Evolutionary conservation across 2,888 invertebrate species (phyloP).

Genomic region (Hypomecis atomaria): DNA sequence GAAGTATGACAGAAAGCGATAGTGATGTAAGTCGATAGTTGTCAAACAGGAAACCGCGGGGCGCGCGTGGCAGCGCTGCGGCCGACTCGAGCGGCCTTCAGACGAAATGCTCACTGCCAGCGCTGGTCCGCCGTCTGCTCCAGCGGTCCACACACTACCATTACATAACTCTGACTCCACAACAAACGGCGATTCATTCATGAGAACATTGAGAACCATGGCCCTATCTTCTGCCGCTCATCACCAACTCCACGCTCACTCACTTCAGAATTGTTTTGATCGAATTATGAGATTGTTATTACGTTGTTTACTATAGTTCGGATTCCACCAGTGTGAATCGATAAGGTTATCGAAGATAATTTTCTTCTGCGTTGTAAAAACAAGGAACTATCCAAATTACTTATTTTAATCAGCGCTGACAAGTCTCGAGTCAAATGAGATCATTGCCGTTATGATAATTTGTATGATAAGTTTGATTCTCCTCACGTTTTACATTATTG

Average conservation of each 20-base stretch:
- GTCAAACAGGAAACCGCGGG: conserved; percentile 83
- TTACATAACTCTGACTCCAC: conserved; percentile 73
- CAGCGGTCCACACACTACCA: conserved; percentile 63
- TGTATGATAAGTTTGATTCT: conserved; percentile 54
- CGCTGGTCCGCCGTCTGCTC: conserved; percentile 39
- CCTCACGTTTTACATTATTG: conserved; percentile 51
- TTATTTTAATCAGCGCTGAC: conserved; percentile 65
- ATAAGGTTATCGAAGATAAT: conserved; percentile 68
- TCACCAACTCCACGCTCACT: conserved; percentile 48
- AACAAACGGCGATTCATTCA: conserved; percentile 78
- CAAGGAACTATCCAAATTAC: conserved; percentile 68
- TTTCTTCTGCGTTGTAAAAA: conserved; percentile 72
- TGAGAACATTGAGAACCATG: conserved; percentile 62
- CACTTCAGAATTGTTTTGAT: conserved; percentile 46
- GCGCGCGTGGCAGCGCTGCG: conserved; percentile 76
- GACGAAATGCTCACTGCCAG: conserved; percentile 70
- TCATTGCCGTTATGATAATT: conserved; percentile 76
- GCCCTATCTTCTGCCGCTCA: conserved; percentile 55
- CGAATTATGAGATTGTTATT: conserved; percentile 42
- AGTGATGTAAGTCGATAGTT: conserved; percentile 84
- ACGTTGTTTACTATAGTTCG: conserved; percentile 51
- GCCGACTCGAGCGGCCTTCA: conserved; percentile 66
- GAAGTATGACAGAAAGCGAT: conserved; percentile 81
- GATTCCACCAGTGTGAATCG: conserved; percentile 48
- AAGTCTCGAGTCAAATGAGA: conserved; percentile 64